phyloP scores from a whole-genome alignment of 1,140 invertebrate genomes.

The Aphidius ervi region DNA sequence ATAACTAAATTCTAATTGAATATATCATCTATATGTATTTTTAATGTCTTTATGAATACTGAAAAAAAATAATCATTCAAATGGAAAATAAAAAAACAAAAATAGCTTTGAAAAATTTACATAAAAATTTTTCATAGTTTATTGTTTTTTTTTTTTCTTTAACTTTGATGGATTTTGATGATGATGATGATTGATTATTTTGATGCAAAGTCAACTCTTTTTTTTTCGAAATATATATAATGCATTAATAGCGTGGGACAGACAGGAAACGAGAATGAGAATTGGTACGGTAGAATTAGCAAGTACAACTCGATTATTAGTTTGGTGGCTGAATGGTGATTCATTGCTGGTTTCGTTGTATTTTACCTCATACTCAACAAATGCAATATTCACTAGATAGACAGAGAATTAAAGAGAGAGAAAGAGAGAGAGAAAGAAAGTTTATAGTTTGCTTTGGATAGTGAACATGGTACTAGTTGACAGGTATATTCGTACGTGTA shows the following conservation, averaged over 20 bases:
- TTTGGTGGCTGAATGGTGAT: constrained; percentile 40
- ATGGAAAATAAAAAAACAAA: too few species aligned
- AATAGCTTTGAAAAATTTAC: too few species aligned
- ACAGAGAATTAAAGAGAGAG: background rate
- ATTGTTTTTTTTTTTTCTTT: too few species aligned
- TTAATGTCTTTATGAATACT: too few species aligned
- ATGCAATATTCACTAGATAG: background rate
- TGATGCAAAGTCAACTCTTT: constrained; percentile 22
- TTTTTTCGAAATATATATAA: constrained; percentile 10
- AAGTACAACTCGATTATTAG: constrained; percentile 45
- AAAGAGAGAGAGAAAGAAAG: too few species aligned
- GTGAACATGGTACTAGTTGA: constrained; percentile 46
- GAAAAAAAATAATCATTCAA: too few species aligned
- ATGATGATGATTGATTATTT: too few species aligned
- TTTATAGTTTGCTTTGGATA: constrained; percentile 40
- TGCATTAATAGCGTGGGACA: constrained; percentile 3
- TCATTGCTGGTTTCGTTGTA: constrained; percentile 44
- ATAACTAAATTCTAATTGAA: too few species aligned
- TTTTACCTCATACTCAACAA: constrained; percentile 32
- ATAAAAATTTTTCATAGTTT: too few species aligned
- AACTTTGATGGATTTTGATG: too few species aligned
- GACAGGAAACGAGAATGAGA: constrained; percentile 20
- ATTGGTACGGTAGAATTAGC: constrained; percentile 37
- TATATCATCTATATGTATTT: too few species aligned
- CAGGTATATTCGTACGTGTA: constrained; percentile 51